phyloP scores from a whole-genome alignment of 2,113 vertebrate species.

The Pseudorectes ferrugineus region DNA sequence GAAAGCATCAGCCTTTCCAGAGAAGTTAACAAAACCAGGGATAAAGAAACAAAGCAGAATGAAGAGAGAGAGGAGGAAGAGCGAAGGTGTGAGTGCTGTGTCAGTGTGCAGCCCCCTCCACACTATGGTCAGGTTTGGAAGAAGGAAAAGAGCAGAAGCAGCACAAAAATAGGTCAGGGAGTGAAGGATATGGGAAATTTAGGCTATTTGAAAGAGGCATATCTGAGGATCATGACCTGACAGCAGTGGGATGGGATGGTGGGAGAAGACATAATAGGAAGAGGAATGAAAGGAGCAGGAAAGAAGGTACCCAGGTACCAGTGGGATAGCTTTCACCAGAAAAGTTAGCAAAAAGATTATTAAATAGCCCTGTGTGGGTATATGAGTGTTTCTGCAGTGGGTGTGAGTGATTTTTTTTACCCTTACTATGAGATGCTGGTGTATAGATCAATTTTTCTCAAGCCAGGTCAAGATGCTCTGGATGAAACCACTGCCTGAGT shows the following conservation, averaged over 20 bases:
- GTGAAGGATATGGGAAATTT: background rate
- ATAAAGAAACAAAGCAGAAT: background rate
- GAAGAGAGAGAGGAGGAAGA: background rate
- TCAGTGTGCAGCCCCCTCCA: background rate
- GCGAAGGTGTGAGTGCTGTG: background rate
- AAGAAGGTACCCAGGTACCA: background rate
- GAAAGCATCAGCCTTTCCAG: background rate
- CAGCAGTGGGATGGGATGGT: background rate
- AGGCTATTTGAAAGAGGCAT: background rate
- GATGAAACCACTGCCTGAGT: background rate
- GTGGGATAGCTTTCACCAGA: background rate
- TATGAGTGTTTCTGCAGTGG: background rate
- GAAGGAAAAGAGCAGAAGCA: background rate
- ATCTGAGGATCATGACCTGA: background rate
- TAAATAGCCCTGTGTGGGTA: background rate
- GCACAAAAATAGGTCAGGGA: background rate
- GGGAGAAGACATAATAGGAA: background rate
- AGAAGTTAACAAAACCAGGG: background rate
- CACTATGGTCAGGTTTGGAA: rapidly evolving
- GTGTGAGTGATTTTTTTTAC: background rate
- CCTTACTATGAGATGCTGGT: background rate
- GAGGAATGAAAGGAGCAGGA: background rate
- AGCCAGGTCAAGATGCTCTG: background rate
- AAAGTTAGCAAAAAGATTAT: background rate
- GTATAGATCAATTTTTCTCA: background rate